phyloP scores from a whole-genome alignment of 2,113 vertebrate species.

The Anarhynchus alexandrinus region DNA sequence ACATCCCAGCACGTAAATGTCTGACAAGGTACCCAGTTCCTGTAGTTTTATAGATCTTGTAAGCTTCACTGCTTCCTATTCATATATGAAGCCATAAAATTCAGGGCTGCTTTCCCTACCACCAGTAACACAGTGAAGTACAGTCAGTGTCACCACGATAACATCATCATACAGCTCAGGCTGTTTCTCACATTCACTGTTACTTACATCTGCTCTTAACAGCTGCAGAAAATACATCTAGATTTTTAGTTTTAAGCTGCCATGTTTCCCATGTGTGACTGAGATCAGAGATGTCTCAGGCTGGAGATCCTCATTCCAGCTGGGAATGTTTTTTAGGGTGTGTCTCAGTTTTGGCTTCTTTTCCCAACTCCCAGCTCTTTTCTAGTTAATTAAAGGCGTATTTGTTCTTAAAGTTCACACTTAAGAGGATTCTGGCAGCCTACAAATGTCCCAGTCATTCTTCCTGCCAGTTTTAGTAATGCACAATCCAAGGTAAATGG shows the following conservation, averaged over 20 bases:
- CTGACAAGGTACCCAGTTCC: neutral
- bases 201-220: conserved; percentile 32
- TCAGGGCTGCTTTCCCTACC: neutral
- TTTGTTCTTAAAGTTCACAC: conserved; percentile 13
- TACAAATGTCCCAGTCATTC: neutral
- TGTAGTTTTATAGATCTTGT: neutral
- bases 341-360: conserved; percentile 43
- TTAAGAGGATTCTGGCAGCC: conserved; percentile 12
- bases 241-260: neutral
- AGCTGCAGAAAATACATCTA: conserved; percentile 31
- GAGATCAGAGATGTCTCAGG: conserved; percentile 43
- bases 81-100: neutral
- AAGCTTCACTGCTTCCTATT: neutral
- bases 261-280: conserved; percentile 23
- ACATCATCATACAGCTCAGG: neutral
- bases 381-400: conserved; percentile 49
- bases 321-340: conserved; percentile 51
- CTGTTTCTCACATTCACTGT: conserved; percentile 12
- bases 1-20: neutral
- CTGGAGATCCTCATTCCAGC: conserved; percentile 38
- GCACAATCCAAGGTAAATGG: neutral
- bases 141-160: neutral
- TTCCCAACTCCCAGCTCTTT: conserved; percentile 23
- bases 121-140: neutral
- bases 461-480: neutral